Base-by-base conservation (phyloP, 1,140 invertebrate species). In the Melipona quadrifasciata region DNA sequence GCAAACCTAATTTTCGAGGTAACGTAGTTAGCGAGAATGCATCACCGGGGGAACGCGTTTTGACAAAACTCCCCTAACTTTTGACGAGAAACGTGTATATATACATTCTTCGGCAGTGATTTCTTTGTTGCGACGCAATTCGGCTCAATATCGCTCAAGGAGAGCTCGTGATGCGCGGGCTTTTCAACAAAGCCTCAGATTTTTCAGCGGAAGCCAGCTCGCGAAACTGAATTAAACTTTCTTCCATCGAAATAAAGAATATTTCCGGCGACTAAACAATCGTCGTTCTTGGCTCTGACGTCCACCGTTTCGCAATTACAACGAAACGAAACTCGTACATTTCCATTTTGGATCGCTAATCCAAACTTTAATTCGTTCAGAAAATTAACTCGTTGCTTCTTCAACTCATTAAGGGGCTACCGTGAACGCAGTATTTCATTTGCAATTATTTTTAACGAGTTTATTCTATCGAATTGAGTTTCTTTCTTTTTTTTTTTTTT, bases 11-110 rank as follows among this genome's bases (percentile, higher is more conserved):
- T 71, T 58, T 47, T 58, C 27, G 78, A 71, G 27, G 78, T 39
- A 47, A 58, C 34, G 53, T 16, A 39, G 65, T 71, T 71, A 71
- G 53, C 16, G 78, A 34, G 39, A 80, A 71, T 80, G 24, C 57
- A 80, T 80, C 58, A 47, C 34, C 19, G 21, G 24, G 24, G 65
- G 8, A 71, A 57, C 31, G 24, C 31, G 31, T n/a, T 21, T 31
- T 47, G 53, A 71, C 67, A 47, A 80, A 80, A 80, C 31, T 80
- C 57, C 39, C 51, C 31, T 51, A 80, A 80, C 78, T 80, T 80
- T 55, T 14, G 68, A 47, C 55, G 55, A 55, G n/a, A 51, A 80
- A 27, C 75, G 57, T 61, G 21, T 47, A 61, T 21, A 10, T 47
- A 6, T 47, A 47, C 0, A 47, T 47, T 47, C 8, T 19, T 55